Conservation (phyloP, 2,797 vertebrate species). For the Perodicticus potto region DNA sequence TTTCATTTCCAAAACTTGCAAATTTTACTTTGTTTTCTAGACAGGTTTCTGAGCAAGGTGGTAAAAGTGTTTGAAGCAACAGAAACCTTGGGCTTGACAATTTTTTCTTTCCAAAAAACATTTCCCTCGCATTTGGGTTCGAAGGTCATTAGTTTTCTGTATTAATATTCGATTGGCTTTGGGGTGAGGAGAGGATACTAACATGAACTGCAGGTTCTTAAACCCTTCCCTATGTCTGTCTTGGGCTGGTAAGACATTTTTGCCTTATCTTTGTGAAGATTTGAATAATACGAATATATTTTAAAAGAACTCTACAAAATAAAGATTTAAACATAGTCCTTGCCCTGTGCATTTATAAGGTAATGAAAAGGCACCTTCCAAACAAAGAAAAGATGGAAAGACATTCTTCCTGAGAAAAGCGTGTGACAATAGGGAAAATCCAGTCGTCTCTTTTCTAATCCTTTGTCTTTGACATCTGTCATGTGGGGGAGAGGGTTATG, state of each 20-base stretch:
- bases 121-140: neutral
- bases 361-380: constrained; percentile 59
- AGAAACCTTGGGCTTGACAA: neutral
- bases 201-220: neutral
- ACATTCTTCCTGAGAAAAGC: constrained; percentile 19
- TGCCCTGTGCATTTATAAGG: constrained; percentile 47
- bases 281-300: constrained; percentile 62
- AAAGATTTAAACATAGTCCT: constrained; percentile 15
- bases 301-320: constrained; percentile 42
- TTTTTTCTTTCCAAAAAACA: constrained; percentile 12
- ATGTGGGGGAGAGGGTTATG: constrained; percentile 24
- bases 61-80: neutral
- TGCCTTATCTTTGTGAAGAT: constrained; percentile 42
- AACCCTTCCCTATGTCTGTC: constrained; percentile 11
- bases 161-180: neutral
- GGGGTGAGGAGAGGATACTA: neutral
- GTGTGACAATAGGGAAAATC: constrained; percentile 41
- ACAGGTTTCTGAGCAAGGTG: neutral
- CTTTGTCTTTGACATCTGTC: constrained; percentile 70
- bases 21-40: neutral
- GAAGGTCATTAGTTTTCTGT: neutral
- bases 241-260: neutral
- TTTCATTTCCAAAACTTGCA: constrained; percentile 12
- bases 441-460: constrained; percentile 30
- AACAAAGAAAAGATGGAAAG: constrained; percentile 68